Evolutionary conservation across 2,113 vertebrate genomes (phyloP).

Genomic region (Nannobrachium achirus): DNA sequence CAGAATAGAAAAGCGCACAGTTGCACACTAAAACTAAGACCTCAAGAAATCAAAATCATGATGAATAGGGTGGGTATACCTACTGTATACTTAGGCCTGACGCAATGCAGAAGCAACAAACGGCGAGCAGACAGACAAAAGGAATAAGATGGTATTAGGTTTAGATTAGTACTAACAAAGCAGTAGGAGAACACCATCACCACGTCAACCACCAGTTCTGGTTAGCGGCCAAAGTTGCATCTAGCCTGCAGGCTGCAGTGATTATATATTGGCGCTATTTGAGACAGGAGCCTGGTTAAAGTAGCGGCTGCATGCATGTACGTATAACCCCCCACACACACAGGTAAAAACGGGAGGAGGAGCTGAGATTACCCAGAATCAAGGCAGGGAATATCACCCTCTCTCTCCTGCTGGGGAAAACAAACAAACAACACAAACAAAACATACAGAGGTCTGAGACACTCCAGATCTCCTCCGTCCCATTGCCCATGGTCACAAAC

Average conservation of each 20-base stretch:
- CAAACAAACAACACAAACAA: background rate
- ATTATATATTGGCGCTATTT: slow-evolving; percentile 32
- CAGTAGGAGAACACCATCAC: background rate
- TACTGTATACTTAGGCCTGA: background rate
- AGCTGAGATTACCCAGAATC: slow-evolving; percentile 86
- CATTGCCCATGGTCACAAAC: background rate
- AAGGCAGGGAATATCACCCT: slow-evolving; percentile 90
- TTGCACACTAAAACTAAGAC: too few species aligned
- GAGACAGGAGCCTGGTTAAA: slow-evolving; percentile 47
- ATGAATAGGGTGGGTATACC: background rate
- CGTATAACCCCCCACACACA: slow-evolving; percentile 62
- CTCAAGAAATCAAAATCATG: too few species aligned
- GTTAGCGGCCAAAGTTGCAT: slow-evolving; percentile 59
- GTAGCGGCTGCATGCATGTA: slow-evolving; percentile 61
- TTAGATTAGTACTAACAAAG: slow-evolving; percentile 10
- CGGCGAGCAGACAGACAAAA: background rate
- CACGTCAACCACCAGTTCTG: slow-evolving; percentile 61
- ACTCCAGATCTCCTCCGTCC: background rate
- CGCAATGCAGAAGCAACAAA: background rate
- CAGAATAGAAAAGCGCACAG: too few species aligned
- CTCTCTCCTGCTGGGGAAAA: slow-evolving; percentile 87
- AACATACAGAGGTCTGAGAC: slow-evolving; percentile 56
- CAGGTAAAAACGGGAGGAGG: slow-evolving; percentile 62
- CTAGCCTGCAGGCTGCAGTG: slow-evolving; percentile 63
- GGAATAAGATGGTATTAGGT: background rate